A percentile compares a stretch with the other conserved stretches of the same genome.
phyloP scores from a whole-genome alignment of 2,888 invertebrate genomes.

The Neocrepidodera transversa region DNA sequence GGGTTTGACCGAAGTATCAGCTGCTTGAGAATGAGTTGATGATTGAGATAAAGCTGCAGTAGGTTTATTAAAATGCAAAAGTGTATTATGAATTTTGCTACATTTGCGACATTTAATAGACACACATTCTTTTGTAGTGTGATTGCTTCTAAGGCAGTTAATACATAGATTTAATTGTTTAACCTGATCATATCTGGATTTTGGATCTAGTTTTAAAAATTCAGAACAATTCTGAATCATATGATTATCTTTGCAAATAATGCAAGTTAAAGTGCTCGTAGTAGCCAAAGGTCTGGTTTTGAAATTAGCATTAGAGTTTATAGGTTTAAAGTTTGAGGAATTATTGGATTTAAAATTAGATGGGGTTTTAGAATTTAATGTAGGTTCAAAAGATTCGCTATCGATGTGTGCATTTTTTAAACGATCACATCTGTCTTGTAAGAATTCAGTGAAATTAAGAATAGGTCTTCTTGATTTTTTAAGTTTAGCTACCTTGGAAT shows the following conservation, averaged over 20 bases:
- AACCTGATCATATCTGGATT: slow-evolving; percentile 11
- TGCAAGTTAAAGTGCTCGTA: slow-evolving; percentile 7
- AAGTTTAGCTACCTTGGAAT: slow-evolving; percentile 10
- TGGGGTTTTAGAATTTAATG: background rate
- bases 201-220: slow-evolving; percentile 4
- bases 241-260: slow-evolving; percentile 11
- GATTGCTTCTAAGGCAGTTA: slow-evolving; percentile 14
- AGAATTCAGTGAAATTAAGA: slow-evolving; percentile 20
- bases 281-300: slow-evolving; percentile 17
- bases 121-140: background rate
- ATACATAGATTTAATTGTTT: slow-evolving; percentile 16
- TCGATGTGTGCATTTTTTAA: background rate
- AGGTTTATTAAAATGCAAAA: slow-evolving; percentile 17
- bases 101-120: slow-evolving; percentile 23
- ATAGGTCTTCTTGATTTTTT: slow-evolving; percentile 9
- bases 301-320: background rate
- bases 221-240: slow-evolving; percentile 16
- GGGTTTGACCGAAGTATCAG: background rate
- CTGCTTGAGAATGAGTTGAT: background rate
- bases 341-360: background rate
- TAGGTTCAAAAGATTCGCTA: background rate
- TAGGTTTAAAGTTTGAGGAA: background rate
- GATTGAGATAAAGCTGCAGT: background rate
- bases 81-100: slow-evolving; percentile 6
- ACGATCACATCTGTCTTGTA: slow-evolving; percentile 20